Percentiles rank a stretch among this genome's conserved stretches.
Evolutionary conservation across 2,888 invertebrate genomes (phyloP).

Genomic region (Acleris sparsana): DNA sequence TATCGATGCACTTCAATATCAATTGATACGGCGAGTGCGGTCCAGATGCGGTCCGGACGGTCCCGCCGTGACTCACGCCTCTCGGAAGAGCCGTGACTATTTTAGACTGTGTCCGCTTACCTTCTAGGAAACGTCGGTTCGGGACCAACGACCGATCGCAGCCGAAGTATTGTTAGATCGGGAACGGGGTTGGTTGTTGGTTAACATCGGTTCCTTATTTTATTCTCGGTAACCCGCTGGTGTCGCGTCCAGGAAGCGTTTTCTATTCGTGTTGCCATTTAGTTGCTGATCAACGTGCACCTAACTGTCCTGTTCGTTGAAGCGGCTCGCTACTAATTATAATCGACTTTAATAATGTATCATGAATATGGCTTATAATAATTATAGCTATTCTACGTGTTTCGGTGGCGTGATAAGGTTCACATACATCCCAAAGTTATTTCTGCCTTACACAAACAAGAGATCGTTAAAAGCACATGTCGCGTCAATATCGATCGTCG

Average conservation of each 20-base stretch:
- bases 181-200: conserved; percentile 65
- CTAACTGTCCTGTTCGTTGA: conserved; percentile 1
- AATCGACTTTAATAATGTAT: background rate
- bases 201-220: conserved; percentile 64
- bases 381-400: background rate
- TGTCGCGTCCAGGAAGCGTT: conserved; percentile 55
- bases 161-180: conserved; percentile 79
- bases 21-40: conserved; percentile 45
- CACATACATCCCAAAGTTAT: conserved; percentile 9
- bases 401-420: background rate
- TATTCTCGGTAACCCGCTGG: conserved; percentile 60
- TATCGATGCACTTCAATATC: conserved; percentile 29
- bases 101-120: conserved; percentile 82
- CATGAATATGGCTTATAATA: too few species aligned
- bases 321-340: conserved; percentile 9
- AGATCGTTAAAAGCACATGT: conserved; percentile 36
- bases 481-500: conserved; percentile 50
- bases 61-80: conserved; percentile 74
- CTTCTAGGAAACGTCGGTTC: conserved; percentile 76
- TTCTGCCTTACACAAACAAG: conserved; percentile 28
- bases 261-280: conserved; percentile 21
- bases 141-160: conserved; percentile 81
- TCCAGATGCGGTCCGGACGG: conserved; percentile 76
- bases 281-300: conserved; percentile 25
- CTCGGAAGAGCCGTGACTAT: conserved; percentile 80